Percentiles rank a stretch among this genome's conserved stretches.
phyloP scores from a whole-genome alignment of 1,140 invertebrate species.

The Phenacoccus solenopsis region DNA sequence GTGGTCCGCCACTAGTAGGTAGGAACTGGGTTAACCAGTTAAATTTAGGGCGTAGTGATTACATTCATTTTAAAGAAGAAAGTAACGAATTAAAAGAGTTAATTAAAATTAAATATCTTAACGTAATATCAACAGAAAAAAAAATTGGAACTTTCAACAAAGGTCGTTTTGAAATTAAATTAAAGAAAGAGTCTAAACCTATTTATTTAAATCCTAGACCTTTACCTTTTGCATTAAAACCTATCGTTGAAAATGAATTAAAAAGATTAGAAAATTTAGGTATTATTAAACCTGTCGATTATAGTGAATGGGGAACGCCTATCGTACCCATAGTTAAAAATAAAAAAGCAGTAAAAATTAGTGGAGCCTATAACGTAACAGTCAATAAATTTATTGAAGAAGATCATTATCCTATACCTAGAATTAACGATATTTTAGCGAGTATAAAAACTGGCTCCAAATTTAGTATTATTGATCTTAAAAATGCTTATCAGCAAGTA shows the following conservation, averaged over 20 bases:
- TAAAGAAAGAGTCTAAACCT: constrained; percentile 21
- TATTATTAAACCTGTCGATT: neutral
- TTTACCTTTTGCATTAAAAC: neutral
- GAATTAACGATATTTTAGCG: neutral
- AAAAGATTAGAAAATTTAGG: neutral
- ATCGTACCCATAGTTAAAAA: neutral
- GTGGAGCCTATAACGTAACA: neutral
- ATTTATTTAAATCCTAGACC: constrained; percentile 30
- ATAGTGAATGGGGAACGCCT: neutral
- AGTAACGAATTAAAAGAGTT: neutral
- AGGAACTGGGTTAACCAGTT: neutral
- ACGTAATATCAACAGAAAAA: neutral
- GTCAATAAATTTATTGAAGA: neutral
- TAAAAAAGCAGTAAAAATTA: neutral
- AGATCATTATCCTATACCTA: neutral
- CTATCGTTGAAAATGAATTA: neutral
- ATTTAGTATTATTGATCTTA: neutral
- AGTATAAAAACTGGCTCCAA: neutral
- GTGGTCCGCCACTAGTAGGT: neutral
- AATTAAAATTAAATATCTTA: neutral
- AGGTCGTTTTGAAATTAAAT: neutral
- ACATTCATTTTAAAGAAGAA: no score
- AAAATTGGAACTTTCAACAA: neutral
- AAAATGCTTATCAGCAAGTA: neutral
- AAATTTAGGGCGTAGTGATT: no score